These are phyloP conservation scores for Oncorhynchus tshawytscha DNA, from an alignment of 2,113 vertebrate genomes.

Conservation along the genomic window DNA sequence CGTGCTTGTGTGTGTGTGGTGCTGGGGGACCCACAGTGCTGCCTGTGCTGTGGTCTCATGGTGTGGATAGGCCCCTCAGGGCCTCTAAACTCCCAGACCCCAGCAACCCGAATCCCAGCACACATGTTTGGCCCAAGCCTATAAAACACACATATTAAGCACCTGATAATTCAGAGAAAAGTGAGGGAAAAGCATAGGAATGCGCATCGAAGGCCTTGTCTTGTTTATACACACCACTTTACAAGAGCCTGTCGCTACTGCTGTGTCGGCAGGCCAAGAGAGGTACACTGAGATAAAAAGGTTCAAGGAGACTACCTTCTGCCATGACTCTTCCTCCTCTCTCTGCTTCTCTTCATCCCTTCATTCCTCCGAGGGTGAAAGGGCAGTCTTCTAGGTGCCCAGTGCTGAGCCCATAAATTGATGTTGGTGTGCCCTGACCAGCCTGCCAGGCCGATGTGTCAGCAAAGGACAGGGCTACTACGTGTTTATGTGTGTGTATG, in stretches of 20 bases:
- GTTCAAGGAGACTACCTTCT: slow-evolving; percentile 2
- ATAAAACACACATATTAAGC: slow-evolving; percentile 30
- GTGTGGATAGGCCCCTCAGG: slow-evolving; percentile 5
- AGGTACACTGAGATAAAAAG: neutral
- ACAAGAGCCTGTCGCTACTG: slow-evolving; percentile 9
- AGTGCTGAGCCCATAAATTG: slow-evolving; percentile 63
- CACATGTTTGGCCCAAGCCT: slow-evolving; percentile 7
- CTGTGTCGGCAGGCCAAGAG: neutral
- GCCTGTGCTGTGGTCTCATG: neutral
- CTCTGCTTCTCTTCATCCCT: slow-evolving; percentile 17
- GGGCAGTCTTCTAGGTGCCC: slow-evolving; percentile 40
- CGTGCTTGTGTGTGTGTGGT: too few relatives aligned
- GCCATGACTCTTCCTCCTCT: neutral
- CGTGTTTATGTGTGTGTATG: slow-evolving; percentile 53
- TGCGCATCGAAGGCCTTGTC: neutral
- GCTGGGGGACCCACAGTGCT: neutral
- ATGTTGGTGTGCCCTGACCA: slow-evolving; percentile 43
- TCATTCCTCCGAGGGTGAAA: slow-evolving; percentile 30
- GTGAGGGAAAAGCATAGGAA: slow-evolving; percentile 12
- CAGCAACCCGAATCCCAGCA: slow-evolving; percentile 20
- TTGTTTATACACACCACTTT: slow-evolving; percentile 3
- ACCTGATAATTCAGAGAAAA: slow-evolving; percentile 31
- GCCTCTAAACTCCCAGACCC: slow-evolving; percentile 13
- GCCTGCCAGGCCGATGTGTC: slow-evolving; percentile 47
- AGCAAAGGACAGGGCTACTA: slow-evolving; percentile 38